Evolutionary conservation across 2,888 invertebrate species (phyloP).

Genomic region (Allolobophora icterica): DNA sequence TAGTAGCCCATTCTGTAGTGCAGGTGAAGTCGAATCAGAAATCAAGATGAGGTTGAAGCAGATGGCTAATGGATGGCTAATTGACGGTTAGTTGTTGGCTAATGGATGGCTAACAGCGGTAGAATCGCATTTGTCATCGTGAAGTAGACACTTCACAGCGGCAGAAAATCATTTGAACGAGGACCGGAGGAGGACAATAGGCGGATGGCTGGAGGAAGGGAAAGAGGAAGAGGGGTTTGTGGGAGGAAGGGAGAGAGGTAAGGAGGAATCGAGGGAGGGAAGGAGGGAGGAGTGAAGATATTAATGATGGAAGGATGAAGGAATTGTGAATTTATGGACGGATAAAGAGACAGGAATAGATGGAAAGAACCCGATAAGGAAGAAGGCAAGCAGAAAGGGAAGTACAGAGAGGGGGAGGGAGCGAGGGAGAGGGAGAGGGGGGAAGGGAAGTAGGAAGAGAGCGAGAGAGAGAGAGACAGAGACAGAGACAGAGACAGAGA

Average conservation of each 20-base stretch:
- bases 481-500: not conserved
- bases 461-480: not conserved
- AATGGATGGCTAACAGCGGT: slow-evolving; percentile 19
- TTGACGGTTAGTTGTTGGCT: slow-evolving; percentile 5
- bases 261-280: not conserved
- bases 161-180: not conserved
- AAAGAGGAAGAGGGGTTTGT: not conserved
- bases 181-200: not conserved
- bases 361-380: not conserved
- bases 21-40: not conserved
- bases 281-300: not conserved
- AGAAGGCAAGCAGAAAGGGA: not conserved
- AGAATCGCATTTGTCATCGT: not conserved
- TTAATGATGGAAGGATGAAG: not conserved
- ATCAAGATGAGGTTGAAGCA: not conserved
- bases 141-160: not conserved
- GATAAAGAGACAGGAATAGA: not conserved
- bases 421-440: not conserved
- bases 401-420: not conserved
- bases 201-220: not conserved
- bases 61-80: slow-evolving; percentile 27
- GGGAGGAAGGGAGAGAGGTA: not conserved
- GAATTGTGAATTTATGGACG: not conserved
- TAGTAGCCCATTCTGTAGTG: not conserved
- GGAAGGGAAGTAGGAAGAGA: not conserved